phyloP scores from a whole-genome alignment of 2,888 invertebrate species.

The Tortrix viridana region DNA sequence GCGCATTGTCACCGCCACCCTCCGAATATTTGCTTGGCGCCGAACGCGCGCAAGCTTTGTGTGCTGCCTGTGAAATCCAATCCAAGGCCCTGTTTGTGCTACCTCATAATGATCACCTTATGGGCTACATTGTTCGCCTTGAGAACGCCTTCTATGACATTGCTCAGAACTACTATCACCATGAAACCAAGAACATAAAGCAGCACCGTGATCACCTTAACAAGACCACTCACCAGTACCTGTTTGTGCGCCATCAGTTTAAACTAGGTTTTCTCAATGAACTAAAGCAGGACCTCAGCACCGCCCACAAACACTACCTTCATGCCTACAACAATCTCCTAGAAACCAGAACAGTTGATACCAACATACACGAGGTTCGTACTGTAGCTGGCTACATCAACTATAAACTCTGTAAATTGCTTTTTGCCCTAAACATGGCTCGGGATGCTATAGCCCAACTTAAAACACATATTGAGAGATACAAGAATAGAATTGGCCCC shows the following conservation, averaged over 20 bases:
- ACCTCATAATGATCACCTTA: conserved; percentile 94
- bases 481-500: conserved; percentile 91
- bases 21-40: conserved; percentile 94
- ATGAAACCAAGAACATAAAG: conserved; percentile 93
- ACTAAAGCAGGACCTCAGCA: conserved; percentile 93
- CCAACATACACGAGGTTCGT: conserved; percentile 96
- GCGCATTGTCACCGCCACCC: conserved; percentile 89
- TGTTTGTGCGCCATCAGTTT: conserved; percentile 98
- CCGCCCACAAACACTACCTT: conserved; percentile 93
- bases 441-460: conserved; percentile 98
- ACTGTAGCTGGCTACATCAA: conserved; percentile 97
- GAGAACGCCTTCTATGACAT: conserved; percentile 97
- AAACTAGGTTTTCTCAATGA: conserved; percentile 98
- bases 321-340: conserved; percentile 96
- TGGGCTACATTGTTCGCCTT: conserved; percentile 89
- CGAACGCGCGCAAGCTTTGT: conserved; percentile 95
- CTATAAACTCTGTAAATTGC: conserved; percentile 96
- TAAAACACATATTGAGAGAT: conserved; percentile 95
- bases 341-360: conserved; percentile 94
- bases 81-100: conserved; percentile 96
- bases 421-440: conserved; percentile 94
- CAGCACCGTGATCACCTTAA: conserved; percentile 95
- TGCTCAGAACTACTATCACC: conserved; percentile 95
- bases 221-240: conserved; percentile 94
- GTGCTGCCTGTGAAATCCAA: conserved; percentile 95